phyloP scores from a whole-genome alignment of 2,888 invertebrate genomes.

The Amaurobius ferox region DNA sequence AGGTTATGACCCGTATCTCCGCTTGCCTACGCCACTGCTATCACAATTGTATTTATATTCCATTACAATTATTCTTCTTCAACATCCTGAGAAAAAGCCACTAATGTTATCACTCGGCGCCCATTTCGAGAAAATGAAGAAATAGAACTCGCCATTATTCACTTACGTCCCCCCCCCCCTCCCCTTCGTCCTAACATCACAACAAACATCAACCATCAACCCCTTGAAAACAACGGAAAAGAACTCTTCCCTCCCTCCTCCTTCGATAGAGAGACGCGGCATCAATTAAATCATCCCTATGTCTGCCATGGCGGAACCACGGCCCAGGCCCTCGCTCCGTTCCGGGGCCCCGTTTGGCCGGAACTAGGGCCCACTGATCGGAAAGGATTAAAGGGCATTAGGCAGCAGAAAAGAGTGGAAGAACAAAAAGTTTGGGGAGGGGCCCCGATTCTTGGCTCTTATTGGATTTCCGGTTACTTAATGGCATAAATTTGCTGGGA shows the following conservation, averaged over 20 bases:
- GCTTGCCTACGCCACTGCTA: too few relatives aligned
- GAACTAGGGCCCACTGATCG: slow-evolving; percentile 51
- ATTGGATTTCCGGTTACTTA: slow-evolving; percentile 12
- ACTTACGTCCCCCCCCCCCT: not conserved
- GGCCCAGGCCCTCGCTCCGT: not conserved
- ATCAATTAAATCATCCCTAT: slow-evolving; percentile 1
- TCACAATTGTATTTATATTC: too few relatives aligned
- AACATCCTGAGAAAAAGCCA: not conserved
- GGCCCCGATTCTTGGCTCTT: not conserved
- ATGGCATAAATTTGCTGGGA: slow-evolving; percentile 19
- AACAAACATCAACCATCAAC: not conserved
- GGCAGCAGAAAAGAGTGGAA: not conserved
- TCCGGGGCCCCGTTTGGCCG: slow-evolving; percentile 6
- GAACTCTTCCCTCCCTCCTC: not conserved
- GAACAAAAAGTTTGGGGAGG: not conserved
- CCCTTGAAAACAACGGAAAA: slow-evolving; percentile 3
- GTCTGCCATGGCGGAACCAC: not conserved
- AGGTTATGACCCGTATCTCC: too few relatives aligned
- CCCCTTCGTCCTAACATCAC: not conserved
- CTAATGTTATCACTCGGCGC: not conserved
- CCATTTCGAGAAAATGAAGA: not conserved
- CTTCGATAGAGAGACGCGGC: not conserved
- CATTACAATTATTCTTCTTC: not conserved
- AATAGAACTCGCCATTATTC: not conserved
- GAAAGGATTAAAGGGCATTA: slow-evolving; percentile 53